phyloP scores from a whole-genome alignment of 2,888 invertebrate species.

The Ptilodon capucinus region DNA sequence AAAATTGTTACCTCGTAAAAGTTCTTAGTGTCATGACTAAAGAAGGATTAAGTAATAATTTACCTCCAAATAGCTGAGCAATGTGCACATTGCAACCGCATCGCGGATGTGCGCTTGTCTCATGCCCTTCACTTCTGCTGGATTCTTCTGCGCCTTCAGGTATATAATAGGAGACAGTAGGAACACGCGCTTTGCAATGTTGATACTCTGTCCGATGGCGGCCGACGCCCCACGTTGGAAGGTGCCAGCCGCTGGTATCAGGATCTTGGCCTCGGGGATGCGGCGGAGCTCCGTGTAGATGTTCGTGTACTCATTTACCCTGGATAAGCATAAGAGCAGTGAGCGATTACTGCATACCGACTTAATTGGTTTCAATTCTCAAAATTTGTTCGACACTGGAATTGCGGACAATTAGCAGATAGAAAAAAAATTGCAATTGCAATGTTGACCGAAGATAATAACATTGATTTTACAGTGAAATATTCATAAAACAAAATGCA shows the following conservation, averaged over 20 bases:
- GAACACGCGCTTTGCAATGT: constrained; percentile 81
- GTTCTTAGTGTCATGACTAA: no score
- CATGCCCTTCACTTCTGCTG: constrained; percentile 91
- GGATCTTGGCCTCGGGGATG: constrained; percentile 83
- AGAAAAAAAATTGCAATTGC: no score
- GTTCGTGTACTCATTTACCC: constrained; percentile 86
- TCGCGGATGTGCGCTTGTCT: constrained; percentile 92
- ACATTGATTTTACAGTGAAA: no score
- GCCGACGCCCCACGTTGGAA: constrained; percentile 89
- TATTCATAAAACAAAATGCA: no score
- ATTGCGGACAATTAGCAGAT: no score
- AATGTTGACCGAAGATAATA: no score
- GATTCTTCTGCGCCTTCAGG: constrained; percentile 94
- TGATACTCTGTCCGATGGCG: constrained; percentile 84
- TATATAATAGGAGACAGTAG: constrained; percentile 91
- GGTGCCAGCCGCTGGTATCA: constrained; percentile 87
- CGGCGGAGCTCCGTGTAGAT: constrained; percentile 88
- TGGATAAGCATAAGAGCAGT: no score
- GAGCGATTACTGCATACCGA: no score
- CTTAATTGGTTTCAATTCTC: no score
- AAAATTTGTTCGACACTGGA: no score
- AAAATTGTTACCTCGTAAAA: no score
- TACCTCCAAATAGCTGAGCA: constrained; percentile 82
- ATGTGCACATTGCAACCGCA: constrained; percentile 94
- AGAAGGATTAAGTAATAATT: no score